These are phyloP conservation scores for Syngnathoides biaculeatus DNA, from an alignment of 2,113 vertebrate genomes.

Conservation along the genomic window DNA sequence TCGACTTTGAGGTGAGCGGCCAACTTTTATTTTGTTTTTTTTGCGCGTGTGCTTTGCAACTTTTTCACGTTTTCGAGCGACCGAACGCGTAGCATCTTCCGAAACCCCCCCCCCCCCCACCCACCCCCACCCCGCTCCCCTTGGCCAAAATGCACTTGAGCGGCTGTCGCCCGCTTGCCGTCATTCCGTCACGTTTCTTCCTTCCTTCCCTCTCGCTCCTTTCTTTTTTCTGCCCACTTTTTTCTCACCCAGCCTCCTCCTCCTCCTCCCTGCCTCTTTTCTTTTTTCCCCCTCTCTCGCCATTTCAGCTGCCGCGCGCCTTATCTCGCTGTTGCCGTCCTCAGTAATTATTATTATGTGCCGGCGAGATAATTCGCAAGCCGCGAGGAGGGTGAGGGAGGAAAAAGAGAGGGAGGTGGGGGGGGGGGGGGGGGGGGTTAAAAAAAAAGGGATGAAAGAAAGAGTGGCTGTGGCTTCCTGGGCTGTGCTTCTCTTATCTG, in stretches of 20 bases:
- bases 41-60: background rate
- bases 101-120: no score
- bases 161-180: background rate
- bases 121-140: no score
- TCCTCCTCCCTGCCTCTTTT: conserved; percentile 14
- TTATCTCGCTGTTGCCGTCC: conserved; percentile 79
- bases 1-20: no score
- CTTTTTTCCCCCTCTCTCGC: conserved; percentile 38
- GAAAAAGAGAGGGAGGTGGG: conserved; percentile 73
- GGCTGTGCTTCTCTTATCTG: conserved; percentile 80
- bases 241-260: conserved; percentile 46
- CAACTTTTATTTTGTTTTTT: no score
- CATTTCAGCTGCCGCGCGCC: conserved; percentile 70
- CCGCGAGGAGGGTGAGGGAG: conserved; percentile 71
- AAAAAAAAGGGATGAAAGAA: conserved; percentile 75
- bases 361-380: conserved; percentile 80
- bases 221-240: conserved; percentile 41
- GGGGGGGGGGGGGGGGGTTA: conserved; percentile 52
- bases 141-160: background rate
- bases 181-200: conserved; percentile 39
- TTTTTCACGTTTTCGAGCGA: background rate
- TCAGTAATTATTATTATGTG: conserved; percentile 84
- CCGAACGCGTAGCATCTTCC: background rate
- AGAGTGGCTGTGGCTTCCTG: conserved; percentile 75
- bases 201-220: conserved; percentile 17